phyloP scores from a whole-genome alignment of 2,113 vertebrate species.

The Ammodytes marinus region DNA sequence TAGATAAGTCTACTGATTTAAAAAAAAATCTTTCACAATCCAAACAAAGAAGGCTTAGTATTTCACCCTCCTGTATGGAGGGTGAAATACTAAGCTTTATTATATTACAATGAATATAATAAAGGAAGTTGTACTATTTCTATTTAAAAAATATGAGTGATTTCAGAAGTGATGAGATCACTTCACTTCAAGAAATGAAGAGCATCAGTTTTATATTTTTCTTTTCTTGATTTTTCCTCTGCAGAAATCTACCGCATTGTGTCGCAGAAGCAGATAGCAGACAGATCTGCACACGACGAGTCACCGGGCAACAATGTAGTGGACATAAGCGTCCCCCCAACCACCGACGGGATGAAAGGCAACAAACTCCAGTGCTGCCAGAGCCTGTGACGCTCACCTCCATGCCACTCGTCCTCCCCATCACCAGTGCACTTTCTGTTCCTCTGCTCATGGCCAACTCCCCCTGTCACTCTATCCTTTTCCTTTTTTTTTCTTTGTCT shows the following conservation, averaged over 20 bases:
- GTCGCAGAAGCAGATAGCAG: conserved; percentile 97
- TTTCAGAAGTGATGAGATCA: no score
- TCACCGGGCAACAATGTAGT: conserved; percentile 98
- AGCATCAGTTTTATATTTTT: neutral
- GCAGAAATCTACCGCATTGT: conserved; percentile 98
- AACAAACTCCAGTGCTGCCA: conserved; percentile 98
- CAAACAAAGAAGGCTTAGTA: no score
- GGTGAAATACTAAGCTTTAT: no score
- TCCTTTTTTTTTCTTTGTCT: conserved; percentile 44
- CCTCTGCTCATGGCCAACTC: conserved; percentile 73
- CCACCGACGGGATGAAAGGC: conserved; percentile 94
- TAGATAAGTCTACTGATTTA: no score
- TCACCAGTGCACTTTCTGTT: conserved; percentile 74
- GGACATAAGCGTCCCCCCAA: conserved; percentile 96
- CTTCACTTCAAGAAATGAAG: neutral
- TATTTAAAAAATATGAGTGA: no score
- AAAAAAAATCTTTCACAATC: no score
- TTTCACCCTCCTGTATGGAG: no score
- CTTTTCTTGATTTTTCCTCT: neutral
- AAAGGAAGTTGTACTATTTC: no score
- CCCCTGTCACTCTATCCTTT: conserved; percentile 66
- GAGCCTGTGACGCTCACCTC: conserved; percentile 91
- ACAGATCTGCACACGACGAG: conserved; percentile 94
- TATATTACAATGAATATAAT: no score
- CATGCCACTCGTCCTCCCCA: conserved; percentile 45